Percentiles rank a stretch among this genome's conserved stretches.
Conservation (phyloP, 2,113 vertebrate genomes). For the Martes martes region DNA sequence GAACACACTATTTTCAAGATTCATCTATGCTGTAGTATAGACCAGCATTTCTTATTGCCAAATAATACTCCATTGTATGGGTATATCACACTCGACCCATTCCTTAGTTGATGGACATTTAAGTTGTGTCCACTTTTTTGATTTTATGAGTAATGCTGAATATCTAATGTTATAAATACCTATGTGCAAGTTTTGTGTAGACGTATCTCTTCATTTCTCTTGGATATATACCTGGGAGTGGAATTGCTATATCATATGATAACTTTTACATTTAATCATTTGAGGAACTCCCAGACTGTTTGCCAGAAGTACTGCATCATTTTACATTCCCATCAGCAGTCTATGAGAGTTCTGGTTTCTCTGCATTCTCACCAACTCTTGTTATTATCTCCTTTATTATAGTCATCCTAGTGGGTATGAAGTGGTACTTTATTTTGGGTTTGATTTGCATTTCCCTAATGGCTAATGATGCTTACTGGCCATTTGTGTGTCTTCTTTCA, state of each 20-base stretch:
- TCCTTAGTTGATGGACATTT: background rate
- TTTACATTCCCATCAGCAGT: background rate
- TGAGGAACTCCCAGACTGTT: background rate
- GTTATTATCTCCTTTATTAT: background rate
- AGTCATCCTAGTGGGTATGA: background rate
- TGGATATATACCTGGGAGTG: background rate
- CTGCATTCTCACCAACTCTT: background rate
- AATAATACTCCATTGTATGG: background rate
- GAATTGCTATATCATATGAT: background rate
- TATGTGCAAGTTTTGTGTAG: background rate
- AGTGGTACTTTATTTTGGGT: background rate
- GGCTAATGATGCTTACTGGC: background rate
- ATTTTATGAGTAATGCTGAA: background rate
- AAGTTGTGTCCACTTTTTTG: background rate
- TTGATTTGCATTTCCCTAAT: background rate
- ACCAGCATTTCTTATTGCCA: background rate
- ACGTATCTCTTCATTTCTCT: background rate
- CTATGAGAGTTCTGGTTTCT: background rate
- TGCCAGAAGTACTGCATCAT: background rate
- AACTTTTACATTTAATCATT: background rate
- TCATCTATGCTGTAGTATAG: background rate
- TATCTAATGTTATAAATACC: background rate
- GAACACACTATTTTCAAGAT: background rate
- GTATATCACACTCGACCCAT: background rate
- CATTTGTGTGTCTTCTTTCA: background rate